phyloP scores from a whole-genome alignment of 2,113 vertebrate species.

The Eurypyga helias region DNA sequence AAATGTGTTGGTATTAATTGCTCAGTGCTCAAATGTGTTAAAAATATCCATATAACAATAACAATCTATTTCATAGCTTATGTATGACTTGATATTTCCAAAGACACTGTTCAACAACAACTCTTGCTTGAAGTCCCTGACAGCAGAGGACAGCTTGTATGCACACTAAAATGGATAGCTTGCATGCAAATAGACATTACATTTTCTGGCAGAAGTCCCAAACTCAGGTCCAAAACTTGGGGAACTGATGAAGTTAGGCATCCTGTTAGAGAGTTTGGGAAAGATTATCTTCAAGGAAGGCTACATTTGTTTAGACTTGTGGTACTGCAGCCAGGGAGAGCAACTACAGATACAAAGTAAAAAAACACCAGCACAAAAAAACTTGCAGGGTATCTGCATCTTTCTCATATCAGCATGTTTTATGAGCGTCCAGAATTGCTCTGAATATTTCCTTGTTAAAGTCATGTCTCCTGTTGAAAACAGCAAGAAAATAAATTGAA shows the following conservation, averaged over 20 bases:
- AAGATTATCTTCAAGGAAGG: neutral
- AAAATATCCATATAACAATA: slow-evolving; percentile 32
- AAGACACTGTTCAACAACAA: neutral
- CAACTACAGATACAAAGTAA: neutral
- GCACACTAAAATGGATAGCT: neutral
- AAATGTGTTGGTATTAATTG: neutral
- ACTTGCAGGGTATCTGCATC: neutral
- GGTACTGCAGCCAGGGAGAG: neutral
- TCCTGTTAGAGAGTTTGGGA: neutral
- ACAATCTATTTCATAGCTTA: slow-evolving; percentile 29
- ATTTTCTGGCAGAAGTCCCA: neutral
- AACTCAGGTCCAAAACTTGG: neutral
- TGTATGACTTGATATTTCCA: slow-evolving; percentile 25
- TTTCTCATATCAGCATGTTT: neutral
- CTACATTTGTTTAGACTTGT: neutral
- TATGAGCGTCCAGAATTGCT: neutral
- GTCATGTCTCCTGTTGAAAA: neutral
- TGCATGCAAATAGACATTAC: neutral
- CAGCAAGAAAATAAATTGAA: neutral
- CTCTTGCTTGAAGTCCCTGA: neutral
- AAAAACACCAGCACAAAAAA: neutral
- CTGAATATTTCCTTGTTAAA: neutral
- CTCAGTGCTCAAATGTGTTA: neutral
- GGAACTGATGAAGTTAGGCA: neutral
- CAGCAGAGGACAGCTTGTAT: neutral